phyloP scores from a whole-genome alignment of 2,113 vertebrate genomes.

The Leptodactylus fuscus region DNA sequence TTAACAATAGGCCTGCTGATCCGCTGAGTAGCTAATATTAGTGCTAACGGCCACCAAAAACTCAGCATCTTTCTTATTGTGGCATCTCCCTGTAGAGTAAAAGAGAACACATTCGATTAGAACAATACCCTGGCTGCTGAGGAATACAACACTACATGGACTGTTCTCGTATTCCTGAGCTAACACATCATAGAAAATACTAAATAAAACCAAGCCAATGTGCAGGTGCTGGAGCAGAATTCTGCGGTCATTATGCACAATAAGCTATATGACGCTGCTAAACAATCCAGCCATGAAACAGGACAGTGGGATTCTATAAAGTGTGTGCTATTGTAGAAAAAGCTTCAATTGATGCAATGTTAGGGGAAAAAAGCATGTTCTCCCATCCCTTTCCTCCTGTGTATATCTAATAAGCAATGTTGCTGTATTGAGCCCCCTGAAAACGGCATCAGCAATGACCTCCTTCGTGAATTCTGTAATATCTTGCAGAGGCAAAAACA shows the following conservation, averaged over 20 bases:
- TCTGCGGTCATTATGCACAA: no score
- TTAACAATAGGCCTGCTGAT: constrained; percentile 98
- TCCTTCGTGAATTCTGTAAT: not conserved
- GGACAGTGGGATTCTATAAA: not conserved
- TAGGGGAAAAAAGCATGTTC: no score
- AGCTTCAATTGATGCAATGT: not conserved
- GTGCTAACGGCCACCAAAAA: constrained; percentile 98
- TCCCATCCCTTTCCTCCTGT: not conserved
- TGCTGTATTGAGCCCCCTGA: not conserved
- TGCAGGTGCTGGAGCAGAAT: not conserved
- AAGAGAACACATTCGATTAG: not conserved
- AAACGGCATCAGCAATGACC: not conserved
- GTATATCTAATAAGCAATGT: no score
- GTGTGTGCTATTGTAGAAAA: not conserved
- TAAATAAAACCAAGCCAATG: not conserved
- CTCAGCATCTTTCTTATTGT: constrained; percentile 95
- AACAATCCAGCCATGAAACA: not conserved
- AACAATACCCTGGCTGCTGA: constrained; percentile 6
- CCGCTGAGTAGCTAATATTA: constrained; percentile 94
- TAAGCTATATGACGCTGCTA: no score
- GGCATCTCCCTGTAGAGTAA: constrained; percentile 85
- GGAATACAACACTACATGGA: constrained; percentile 37
- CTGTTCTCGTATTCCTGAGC: constrained; percentile 31
- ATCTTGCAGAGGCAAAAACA: no score
- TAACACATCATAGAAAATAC: not conserved